Conservation (phyloP, 2,113 vertebrate genomes). For the Dunckerocampus dactyliophorus region DNA sequence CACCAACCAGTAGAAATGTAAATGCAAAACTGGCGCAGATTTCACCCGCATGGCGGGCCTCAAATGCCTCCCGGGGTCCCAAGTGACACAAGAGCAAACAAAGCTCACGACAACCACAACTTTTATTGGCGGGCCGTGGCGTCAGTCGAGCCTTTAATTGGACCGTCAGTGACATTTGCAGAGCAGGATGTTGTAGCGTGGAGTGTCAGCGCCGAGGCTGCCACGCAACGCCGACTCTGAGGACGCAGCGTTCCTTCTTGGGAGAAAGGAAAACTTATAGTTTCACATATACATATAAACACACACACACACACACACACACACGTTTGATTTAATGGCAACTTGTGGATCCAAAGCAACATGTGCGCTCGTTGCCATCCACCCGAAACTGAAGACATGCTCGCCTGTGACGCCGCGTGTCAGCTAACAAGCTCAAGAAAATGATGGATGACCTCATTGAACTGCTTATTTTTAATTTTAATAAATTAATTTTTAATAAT, state of each 20-base stretch:
- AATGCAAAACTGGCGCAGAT: constrained; percentile 56
- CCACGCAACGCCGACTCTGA: constrained; percentile 42
- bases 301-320: constrained; percentile 28
- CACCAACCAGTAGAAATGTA: constrained; percentile 52
- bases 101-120: constrained; percentile 46
- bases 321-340: constrained; percentile 52
- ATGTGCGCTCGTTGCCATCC: constrained; percentile 36
- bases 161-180: constrained; percentile 65
- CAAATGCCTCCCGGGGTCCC: background rate
- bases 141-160: constrained; percentile 65
- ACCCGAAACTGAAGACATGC: constrained; percentile 21
- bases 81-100: constrained; percentile 11
- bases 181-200: constrained; percentile 56
- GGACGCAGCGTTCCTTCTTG: constrained; percentile 29
- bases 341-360: constrained; percentile 59
- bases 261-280: constrained; percentile 20
- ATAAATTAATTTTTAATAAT: too few species aligned
- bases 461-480: too few species aligned
- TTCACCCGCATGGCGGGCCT: constrained; percentile 48
- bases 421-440: constrained; percentile 55
- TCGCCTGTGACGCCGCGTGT: constrained; percentile 55
- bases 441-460: background rate
- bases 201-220: constrained; percentile 45
- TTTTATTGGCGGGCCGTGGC: constrained; percentile 39
- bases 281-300: too few species aligned